Percentiles rank a stretch among this genome's conserved stretches.
These are phyloP conservation scores for Drosophila kanekoi DNA, from an alignment of 2,888 invertebrate species.

Conservation along the genomic window DNA sequence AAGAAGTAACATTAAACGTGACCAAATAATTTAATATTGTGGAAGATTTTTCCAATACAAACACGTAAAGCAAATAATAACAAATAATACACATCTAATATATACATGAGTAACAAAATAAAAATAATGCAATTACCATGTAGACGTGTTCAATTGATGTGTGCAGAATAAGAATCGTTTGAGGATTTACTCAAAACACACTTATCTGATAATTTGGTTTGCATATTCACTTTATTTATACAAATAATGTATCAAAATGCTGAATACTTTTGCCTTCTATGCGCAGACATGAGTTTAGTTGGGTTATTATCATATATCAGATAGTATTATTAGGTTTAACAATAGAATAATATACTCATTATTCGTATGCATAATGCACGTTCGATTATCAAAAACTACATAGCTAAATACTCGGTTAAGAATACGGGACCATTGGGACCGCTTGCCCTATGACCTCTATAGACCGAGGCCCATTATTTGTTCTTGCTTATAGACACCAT, in stretches of 20 bases:
- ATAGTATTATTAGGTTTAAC: slow-evolving; percentile 59
- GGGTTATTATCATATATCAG: slow-evolving; percentile 30
- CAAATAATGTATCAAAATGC: slow-evolving; percentile 69
- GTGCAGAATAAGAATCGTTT: slow-evolving; percentile 1
- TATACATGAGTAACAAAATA: slow-evolving; percentile 55
- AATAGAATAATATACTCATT: slow-evolving; percentile 52
- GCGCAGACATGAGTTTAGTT: slow-evolving; percentile 23
- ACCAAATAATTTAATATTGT: slow-evolving; percentile 79
- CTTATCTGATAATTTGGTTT: slow-evolving; percentile 34
- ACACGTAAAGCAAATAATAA: slow-evolving; percentile 37
- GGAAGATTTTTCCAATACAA: slow-evolving; percentile 62
- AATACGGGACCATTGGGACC: slow-evolving; percentile 5
- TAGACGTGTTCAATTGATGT: slow-evolving; percentile 8
- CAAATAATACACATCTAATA: slow-evolving; percentile 65
- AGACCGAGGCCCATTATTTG: slow-evolving; percentile 85
- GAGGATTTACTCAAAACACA: not conserved
- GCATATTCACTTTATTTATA: slow-evolving; percentile 68
- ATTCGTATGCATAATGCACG: slow-evolving; percentile 33
- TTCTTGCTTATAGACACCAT: slow-evolving; percentile 96
- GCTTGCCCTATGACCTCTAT: slow-evolving; percentile 22
- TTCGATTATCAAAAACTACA: slow-evolving; percentile 45
- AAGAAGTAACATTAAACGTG: slow-evolving; percentile 75
- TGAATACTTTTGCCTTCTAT: slow-evolving; percentile 42
- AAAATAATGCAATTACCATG: slow-evolving; percentile 29
- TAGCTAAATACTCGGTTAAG: slow-evolving; percentile 45